These are phyloP conservation scores for Mugil cephalus DNA, from an alignment of 2,113 vertebrate genomes.

Conservation along the genomic window DNA sequence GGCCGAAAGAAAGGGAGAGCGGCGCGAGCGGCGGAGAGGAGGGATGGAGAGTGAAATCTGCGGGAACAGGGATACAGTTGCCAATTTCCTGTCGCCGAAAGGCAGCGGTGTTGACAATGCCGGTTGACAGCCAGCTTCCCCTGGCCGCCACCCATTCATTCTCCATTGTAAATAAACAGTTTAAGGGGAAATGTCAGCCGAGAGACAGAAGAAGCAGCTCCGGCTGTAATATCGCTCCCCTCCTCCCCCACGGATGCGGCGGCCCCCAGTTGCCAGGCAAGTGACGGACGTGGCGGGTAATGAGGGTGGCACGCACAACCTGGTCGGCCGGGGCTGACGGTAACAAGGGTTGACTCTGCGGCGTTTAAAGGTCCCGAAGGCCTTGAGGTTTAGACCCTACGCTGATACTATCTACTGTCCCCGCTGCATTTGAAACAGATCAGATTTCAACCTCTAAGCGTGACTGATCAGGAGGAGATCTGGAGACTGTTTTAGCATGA, in stretches of 20 bases:
- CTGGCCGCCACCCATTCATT: slow-evolving; percentile 68
- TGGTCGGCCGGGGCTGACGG: slow-evolving; percentile 68
- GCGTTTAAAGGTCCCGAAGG: slow-evolving; percentile 75
- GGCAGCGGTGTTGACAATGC: slow-evolving; percentile 72
- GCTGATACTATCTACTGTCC: slow-evolving; percentile 45
- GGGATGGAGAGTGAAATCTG: slow-evolving; percentile 51
- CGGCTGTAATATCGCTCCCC: slow-evolving; percentile 53
- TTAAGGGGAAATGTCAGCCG: slow-evolving; percentile 75
- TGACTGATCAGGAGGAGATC: slow-evolving; percentile 41
- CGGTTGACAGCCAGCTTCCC: slow-evolving; percentile 71
- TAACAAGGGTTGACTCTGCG: slow-evolving; percentile 74
- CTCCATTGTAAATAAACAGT: slow-evolving; percentile 77
- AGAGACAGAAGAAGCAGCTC: slow-evolving; percentile 49
- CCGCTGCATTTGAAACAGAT: slow-evolving; percentile 50
- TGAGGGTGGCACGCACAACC: slow-evolving; percentile 76
- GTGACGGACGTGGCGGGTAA: slow-evolving; percentile 70
- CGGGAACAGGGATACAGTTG: slow-evolving; percentile 70
- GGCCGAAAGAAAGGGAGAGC: slow-evolving; percentile 32
- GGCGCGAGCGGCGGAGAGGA: slow-evolving; percentile 32
- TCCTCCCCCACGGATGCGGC: slow-evolving; percentile 35
- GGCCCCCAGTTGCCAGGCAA: slow-evolving; percentile 48
- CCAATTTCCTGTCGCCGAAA: slow-evolving; percentile 77
- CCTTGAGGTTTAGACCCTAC: slow-evolving; percentile 49
- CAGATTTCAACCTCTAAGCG: slow-evolving; percentile 58
- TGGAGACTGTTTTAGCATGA: slow-evolving; percentile 39